Conservation (phyloP, 2,797 vertebrate genomes). For the Brachymystax lenok region DNA sequence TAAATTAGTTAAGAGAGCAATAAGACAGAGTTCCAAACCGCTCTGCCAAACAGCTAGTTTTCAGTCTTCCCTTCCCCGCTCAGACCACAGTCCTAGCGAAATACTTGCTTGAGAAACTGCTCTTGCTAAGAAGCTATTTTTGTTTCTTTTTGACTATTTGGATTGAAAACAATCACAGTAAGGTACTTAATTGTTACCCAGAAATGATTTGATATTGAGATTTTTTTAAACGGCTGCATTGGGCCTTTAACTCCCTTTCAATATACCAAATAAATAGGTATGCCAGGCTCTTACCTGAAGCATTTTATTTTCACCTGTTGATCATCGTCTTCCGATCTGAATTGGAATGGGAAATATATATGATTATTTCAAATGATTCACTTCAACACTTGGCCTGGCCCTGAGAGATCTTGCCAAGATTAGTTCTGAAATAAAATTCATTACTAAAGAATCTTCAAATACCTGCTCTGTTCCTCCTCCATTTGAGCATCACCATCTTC, state of each 20-base stretch:
- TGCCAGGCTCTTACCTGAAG: constrained; percentile 59
- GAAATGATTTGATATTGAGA: too few relatives aligned
- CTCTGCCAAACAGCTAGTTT: too few relatives aligned
- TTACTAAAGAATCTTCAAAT: constrained; percentile 19
- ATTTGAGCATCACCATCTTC: constrained; percentile 45
- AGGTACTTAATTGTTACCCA: too few relatives aligned
- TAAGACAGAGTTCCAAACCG: too few relatives aligned
- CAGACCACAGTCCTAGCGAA: too few relatives aligned
- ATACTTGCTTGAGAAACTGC: too few relatives aligned
- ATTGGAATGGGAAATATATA: not conserved
- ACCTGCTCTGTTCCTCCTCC: constrained; percentile 61
- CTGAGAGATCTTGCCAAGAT: not conserved
- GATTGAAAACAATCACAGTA: too few relatives aligned
- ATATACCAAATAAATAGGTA: not conserved
- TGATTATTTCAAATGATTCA: not conserved
- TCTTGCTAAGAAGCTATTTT: too few relatives aligned
- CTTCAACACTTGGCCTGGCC: not conserved
- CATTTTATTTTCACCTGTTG: constrained; percentile 72
- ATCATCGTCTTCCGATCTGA: constrained; percentile 68
- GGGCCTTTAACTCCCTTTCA: not conserved
- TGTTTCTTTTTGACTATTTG: too few relatives aligned
- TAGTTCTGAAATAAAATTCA: not conserved
- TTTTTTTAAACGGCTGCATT: too few relatives aligned
- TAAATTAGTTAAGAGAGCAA: too few relatives aligned
- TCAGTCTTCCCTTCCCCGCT: too few relatives aligned